These are phyloP conservation scores for Entelurus aequoreus DNA, from an alignment of 2,113 vertebrate species.

Conservation along the genomic window DNA sequence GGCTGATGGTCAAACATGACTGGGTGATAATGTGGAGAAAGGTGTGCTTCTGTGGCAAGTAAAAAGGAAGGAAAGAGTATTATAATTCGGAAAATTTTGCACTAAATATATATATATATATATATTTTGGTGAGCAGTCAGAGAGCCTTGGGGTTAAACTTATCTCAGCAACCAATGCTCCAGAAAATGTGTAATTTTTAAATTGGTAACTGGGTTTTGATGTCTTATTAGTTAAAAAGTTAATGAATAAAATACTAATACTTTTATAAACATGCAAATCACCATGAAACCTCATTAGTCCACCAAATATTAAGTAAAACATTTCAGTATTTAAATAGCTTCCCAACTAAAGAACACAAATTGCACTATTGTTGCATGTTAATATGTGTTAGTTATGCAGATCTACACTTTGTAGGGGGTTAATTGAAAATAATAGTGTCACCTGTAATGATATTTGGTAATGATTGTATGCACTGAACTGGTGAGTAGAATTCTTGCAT, in stretches of 20 bases:
- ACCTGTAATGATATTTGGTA: neutral
- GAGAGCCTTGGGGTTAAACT: neutral
- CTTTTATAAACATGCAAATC: neutral
- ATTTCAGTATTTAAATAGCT: neutral
- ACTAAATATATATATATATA: neutral
- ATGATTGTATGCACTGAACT: conserved; percentile 5
- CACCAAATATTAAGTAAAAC: neutral
- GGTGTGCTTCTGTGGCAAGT: conserved; percentile 78
- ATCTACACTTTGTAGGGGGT: neutral
- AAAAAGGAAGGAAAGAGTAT: conserved; percentile 42
- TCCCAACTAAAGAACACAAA: conserved; percentile 1
- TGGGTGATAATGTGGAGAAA: conserved; percentile 90
- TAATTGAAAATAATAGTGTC: conserved; percentile 3
- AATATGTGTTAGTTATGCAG: conserved; percentile 2
- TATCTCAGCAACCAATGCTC: neutral
- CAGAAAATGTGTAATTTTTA: neutral
- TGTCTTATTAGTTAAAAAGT: neutral
- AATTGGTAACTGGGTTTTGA: neutral
- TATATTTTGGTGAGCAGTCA: no score
- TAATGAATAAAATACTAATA: conserved; percentile 1
- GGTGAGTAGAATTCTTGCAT: neutral
- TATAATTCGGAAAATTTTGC: neutral
- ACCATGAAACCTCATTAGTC: neutral
- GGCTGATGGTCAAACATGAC: conserved; percentile 88
- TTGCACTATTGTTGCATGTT: neutral